Evolutionary conservation across 2,888 invertebrate genomes (phyloP).

Genomic region (Ophion obscuratus): DNA sequence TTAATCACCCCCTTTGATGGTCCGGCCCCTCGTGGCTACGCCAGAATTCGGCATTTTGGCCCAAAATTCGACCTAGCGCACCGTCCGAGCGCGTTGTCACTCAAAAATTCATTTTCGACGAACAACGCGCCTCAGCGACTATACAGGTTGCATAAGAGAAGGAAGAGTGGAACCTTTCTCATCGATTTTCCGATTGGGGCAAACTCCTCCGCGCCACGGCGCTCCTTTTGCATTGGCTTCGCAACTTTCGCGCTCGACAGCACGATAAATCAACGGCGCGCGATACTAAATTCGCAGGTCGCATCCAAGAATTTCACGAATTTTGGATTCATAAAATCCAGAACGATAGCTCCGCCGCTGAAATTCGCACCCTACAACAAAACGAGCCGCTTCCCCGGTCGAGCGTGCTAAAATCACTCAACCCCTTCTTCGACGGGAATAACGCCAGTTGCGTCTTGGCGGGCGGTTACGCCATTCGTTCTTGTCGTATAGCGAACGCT

Average conservation of each 20-base stretch:
- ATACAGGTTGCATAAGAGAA: not conserved
- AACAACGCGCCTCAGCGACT: constrained; percentile 5
- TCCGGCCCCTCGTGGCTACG: constrained; percentile 55
- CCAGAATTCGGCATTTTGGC: constrained; percentile 35
- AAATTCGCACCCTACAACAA: constrained; percentile 11
- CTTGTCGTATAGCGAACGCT: not conserved
- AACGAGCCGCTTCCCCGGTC: constrained; percentile 19
- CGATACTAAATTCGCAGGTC: no score
- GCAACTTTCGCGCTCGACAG: no score
- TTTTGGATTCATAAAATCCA: not conserved
- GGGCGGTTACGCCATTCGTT: not conserved
- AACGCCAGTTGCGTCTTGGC: not conserved
- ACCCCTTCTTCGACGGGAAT: constrained; percentile 46
- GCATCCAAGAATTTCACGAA: not conserved
- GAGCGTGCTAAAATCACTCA: constrained; percentile 34
- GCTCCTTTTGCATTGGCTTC: no score
- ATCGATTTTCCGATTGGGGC: constrained; percentile 23
- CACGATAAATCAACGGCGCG: no score
- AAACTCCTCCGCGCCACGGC: not conserved
- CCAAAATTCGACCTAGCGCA: constrained; percentile 7
- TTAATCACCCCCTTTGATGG: constrained; percentile 39
- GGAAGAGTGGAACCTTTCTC: constrained; percentile 19
- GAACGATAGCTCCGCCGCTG: not conserved
- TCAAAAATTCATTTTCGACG: not conserved
- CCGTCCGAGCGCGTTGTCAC: not conserved